These are phyloP conservation scores for Cryptomyrus ogoouensis DNA, from an alignment of 2,113 vertebrate species.

Conservation along the genomic window DNA sequence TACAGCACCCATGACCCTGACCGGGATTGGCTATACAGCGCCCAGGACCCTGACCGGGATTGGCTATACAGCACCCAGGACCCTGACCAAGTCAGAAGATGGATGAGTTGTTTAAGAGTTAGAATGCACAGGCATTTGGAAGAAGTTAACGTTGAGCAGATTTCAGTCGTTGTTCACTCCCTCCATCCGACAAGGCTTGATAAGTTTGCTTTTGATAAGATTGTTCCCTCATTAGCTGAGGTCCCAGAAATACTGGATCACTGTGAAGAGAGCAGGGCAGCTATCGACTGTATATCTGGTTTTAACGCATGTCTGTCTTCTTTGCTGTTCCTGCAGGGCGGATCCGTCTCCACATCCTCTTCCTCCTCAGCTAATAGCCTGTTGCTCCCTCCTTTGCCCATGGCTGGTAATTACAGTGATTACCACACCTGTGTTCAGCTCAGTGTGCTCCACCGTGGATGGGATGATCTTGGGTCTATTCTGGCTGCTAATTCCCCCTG, in stretches of 20 bases:
- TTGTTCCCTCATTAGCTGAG: neutral
- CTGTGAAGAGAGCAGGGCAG: neutral
- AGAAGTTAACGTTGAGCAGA: neutral
- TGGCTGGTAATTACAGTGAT: constrained; percentile 52
- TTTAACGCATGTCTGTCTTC: neutral
- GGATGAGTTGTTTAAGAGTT: neutral
- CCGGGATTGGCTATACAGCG: too few relatives aligned
- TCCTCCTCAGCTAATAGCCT: constrained; percentile 18
- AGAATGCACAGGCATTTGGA: neutral
- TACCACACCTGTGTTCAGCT: constrained; percentile 44
- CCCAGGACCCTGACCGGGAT: too few relatives aligned
- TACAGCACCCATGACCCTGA: too few relatives aligned
- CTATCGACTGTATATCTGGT: neutral
- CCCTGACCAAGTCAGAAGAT: neutral
- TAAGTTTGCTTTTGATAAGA: neutral
- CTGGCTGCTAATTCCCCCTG: constrained; percentile 41
- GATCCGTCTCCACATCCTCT: neutral
- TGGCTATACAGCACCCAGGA: neutral
- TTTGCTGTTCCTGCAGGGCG: neutral
- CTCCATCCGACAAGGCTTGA: neutral
- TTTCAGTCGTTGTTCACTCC: neutral
- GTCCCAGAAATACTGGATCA: neutral
- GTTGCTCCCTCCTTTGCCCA: constrained; percentile 32
- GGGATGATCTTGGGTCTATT: constrained; percentile 28
- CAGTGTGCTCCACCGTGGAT: constrained; percentile 39